Percentiles rank a stretch among this genome's conserved stretches.
Evolutionary conservation across 2,797 vertebrate genomes (phyloP).

Genomic region (Todus mexicanus): DNA sequence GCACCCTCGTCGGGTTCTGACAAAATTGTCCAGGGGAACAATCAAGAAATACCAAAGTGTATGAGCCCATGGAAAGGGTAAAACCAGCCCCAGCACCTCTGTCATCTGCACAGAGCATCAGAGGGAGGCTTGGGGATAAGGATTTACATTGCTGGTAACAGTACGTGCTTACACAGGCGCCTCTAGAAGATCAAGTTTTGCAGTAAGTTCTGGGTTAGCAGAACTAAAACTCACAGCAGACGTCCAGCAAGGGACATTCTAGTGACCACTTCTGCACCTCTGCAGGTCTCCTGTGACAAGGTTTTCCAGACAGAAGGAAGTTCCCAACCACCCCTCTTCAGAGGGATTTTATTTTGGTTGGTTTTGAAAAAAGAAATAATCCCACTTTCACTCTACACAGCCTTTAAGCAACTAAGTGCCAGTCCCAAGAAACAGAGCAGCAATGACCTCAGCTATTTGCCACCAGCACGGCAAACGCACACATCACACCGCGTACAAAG

Average conservation of each 20-base stretch:
- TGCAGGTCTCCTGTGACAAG: background rate
- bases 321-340: background rate
- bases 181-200: background rate
- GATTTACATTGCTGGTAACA: background rate
- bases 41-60: background rate
- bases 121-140: background rate
- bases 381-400: background rate
- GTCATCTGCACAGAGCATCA: background rate
- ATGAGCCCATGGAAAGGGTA: background rate
- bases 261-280: background rate
- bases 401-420: background rate
- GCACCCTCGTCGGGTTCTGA: background rate
- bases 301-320: background rate
- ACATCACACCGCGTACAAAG: background rate
- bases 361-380: background rate
- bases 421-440: background rate
- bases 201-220: background rate
- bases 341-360: background rate
- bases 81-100: background rate
- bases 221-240: background rate
- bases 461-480: background rate
- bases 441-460: background rate
- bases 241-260: background rate
- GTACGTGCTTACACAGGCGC: background rate
- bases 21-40: background rate